A percentile compares a stretch with the other conserved stretches of the same genome.
Evolutionary conservation across 2,797 vertebrate species (phyloP).

Genomic region (Pelobates cultripes): DNA sequence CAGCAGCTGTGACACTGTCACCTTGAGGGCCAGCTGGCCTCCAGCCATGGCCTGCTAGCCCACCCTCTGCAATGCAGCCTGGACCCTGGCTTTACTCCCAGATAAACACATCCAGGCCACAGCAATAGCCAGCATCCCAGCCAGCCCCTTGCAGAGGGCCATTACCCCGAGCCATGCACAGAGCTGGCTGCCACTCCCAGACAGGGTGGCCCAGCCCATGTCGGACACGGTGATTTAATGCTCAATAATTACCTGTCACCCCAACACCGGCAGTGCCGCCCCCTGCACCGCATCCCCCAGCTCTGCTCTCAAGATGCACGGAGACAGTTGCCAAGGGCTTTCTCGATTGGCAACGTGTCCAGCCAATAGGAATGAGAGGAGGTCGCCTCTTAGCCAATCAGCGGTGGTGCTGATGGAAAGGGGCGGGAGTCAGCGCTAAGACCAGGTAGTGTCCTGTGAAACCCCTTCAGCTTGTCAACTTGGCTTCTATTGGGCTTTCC

Average conservation of each 20-base stretch:
- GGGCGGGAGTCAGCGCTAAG: neutral
- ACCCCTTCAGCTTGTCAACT: neutral
- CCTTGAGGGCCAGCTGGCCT: neutral
- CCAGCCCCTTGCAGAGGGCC: too few species aligned
- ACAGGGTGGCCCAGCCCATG: neutral
- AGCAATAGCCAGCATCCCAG: neutral
- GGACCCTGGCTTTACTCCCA: neutral
- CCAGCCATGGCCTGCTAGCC: neutral
- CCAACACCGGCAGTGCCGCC: conserved; percentile 31
- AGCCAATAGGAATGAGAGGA: neutral
- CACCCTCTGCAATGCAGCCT: neutral
- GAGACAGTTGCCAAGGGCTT: conserved; percentile 18
- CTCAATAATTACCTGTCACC: conserved; percentile 32
- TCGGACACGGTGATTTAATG: neutral
- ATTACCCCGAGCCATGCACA: too few species aligned
- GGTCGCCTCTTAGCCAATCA: conserved; percentile 14
- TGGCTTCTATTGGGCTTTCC: conserved; percentile 13
- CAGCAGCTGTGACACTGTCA: neutral
- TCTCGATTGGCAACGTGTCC: neutral
- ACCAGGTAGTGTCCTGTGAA: conserved; percentile 14
- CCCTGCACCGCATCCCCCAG: conserved; percentile 37
- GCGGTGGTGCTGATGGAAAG: neutral
- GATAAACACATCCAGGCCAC: conserved; percentile 18
- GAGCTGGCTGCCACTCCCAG: too few species aligned
- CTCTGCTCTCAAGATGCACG: conserved; percentile 24